Percentiles rank a stretch among this genome's conserved stretches.
phyloP scores from a whole-genome alignment of 2,888 invertebrate species.

The Drosophila quinaria region DNA sequence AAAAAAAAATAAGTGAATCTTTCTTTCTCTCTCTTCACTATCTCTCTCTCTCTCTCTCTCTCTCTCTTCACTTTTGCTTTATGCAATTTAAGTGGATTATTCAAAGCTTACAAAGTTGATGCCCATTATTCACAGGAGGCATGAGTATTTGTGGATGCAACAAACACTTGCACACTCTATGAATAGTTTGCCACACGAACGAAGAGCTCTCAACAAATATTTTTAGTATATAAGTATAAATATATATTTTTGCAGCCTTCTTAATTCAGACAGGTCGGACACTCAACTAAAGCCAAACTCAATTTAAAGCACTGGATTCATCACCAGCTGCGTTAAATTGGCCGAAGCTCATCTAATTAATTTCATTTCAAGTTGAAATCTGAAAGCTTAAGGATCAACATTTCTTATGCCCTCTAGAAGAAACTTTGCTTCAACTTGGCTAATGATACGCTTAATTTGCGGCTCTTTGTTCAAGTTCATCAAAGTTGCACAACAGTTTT shows the following conservation, averaged over 20 bases:
- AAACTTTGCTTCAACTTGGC: conserved; percentile 5
- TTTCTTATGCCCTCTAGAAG: conserved; percentile 3
- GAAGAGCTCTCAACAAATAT: background rate
- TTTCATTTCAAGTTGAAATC: conserved; percentile 24
- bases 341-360: conserved; percentile 44
- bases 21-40: conserved; percentile 14
- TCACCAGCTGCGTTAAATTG: conserved; percentile 27
- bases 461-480: conserved; percentile 17
- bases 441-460: conserved; percentile 31
- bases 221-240: background rate
- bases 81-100: conserved; percentile 72
- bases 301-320: conserved; percentile 14
- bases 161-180: conserved; percentile 6
- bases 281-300: background rate
- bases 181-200: conserved; percentile 13
- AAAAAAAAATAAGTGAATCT: conserved; percentile 50
- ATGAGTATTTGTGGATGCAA: conserved; percentile 7
- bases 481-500: conserved; percentile 15
- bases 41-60: background rate
- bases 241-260: background rate
- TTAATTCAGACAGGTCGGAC: too few species aligned
- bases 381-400: conserved; percentile 10
- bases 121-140: conserved; percentile 29
- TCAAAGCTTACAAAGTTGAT: conserved; percentile 57
- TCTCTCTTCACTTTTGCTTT: conserved; percentile 11